Evolutionary conservation across 2,888 invertebrate genomes (phyloP).

Genomic region (Anagyrus pseudococci): DNA sequence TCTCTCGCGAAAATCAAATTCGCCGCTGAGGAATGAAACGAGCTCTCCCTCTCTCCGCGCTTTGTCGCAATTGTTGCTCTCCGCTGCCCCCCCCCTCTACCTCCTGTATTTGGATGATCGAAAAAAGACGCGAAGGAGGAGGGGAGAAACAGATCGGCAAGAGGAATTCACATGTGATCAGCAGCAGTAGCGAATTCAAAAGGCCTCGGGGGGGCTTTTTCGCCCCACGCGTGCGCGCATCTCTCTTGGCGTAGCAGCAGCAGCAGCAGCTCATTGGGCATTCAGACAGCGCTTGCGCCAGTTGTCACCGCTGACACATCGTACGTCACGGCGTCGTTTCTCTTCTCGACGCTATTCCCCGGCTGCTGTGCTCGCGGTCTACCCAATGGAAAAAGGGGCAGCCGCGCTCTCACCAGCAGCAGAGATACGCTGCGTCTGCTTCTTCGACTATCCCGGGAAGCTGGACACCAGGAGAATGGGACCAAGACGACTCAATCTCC

Average conservation of each 20-base stretch:
- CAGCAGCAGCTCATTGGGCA: slow-evolving; percentile 61
- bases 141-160: neutral
- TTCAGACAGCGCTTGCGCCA: slow-evolving; percentile 61
- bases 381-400: no score
- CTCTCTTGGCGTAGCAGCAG: slow-evolving; percentile 23
- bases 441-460: no score
- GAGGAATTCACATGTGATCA: slow-evolving; percentile 8
- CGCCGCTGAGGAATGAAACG: neutral
- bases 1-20: slow-evolving; percentile 23
- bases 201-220: slow-evolving; percentile 39
- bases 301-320: slow-evolving; percentile 63
- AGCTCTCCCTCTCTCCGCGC: no score
- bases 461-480: no score
- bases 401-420: no score
- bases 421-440: no score
- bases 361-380: no score
- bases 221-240: slow-evolving; percentile 34
- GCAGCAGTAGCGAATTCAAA: neutral
- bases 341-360: slow-evolving; percentile 44
- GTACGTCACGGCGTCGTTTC: slow-evolving; percentile 58
- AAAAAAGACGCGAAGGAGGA: neutral
- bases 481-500: no score
- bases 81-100: neutral
- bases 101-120: neutral
- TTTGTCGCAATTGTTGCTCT: slow-evolving; percentile 19